Evolutionary conservation across 2,797 vertebrate species (phyloP), one percentile per base, ranked within the genome.

Genomic region (Iguana delicatissima): DNA sequence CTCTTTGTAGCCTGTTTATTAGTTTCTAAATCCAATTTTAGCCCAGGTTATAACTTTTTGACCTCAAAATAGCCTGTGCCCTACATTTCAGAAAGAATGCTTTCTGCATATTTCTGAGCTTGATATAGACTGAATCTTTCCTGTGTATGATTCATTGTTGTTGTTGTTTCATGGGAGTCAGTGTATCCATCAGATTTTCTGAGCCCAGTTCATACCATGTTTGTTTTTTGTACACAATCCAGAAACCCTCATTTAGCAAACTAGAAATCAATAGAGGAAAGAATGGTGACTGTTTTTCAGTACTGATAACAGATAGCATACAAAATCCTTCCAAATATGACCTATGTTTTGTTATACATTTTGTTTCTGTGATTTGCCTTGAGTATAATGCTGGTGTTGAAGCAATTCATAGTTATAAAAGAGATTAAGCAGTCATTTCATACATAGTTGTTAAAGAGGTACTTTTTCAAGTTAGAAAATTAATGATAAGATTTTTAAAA

Each of bases 371-470:
- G n/a, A 79, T 84, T 87, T 59, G 42, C 72, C 24, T 74, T 77
- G 85, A 77, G 84, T 18, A 57, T 77, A 84, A 69, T 42, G 32
- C 26, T 87, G 80, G 83, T 83, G n/a, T 29, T 67, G 35, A 77
- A 64, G 77, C 24, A 91, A n/a, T 24, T 67, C 72, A 50, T 57
- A 22, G 73, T 69, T 77, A 20, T 64, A 76, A 62, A 88, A 89
- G n/a, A 89, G 46, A 24, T 10, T 57, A 50, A 57, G 2, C 9
- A 0, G 6, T 1, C 0, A 13, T 6, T 50, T 82, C 29, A 57
- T 38, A 10, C 12, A 16, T 18, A 81, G 13, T 29, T 55, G 46
- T 77, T 79, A 16, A 0, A 14, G 0, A 3, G 0, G 29, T 52
- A 91, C 52, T 59, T 86, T 22, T 38, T 64, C 42, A 50, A 16